Conservation (phyloP, 1,140 invertebrate species). For the Pomacea maculata region DNA sequence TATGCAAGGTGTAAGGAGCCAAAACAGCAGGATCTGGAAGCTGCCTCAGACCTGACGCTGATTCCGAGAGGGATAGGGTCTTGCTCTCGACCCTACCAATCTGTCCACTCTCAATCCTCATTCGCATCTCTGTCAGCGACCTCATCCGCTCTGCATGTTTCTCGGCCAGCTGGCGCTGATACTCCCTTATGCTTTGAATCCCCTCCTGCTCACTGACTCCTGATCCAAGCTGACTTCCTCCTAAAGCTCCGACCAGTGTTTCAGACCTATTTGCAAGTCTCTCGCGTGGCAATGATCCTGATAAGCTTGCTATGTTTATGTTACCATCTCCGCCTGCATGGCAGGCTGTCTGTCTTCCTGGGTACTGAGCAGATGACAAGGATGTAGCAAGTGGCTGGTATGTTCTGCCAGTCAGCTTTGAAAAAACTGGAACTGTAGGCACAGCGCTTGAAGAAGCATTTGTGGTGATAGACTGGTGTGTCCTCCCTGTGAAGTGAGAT, state of each 20-base stretch:
- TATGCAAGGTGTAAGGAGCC: constrained; percentile 13
- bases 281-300: neutral
- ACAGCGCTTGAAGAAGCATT: no score
- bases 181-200: constrained; percentile 47
- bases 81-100: constrained; percentile 8
- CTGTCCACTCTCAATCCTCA: constrained; percentile 45
- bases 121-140: constrained; percentile 46
- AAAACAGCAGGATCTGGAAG: constrained; percentile 12
- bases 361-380: neutral
- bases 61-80: neutral
- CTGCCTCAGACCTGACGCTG: neutral
- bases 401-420: no score
- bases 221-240: neutral
- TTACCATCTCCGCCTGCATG: neutral
- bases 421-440: no score
- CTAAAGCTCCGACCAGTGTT: neutral
- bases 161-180: constrained; percentile 47
- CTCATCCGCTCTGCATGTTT: constrained; percentile 50
- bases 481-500: no score
- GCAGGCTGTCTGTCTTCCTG: neutral
- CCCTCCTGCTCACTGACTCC: constrained; percentile 29
- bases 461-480: no score
- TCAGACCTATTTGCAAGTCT: neutral
- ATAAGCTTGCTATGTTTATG: neutral
- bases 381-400: neutral